Conservation (phyloP, 2,888 invertebrate genomes). For the Amblyteles armatorius region DNA sequence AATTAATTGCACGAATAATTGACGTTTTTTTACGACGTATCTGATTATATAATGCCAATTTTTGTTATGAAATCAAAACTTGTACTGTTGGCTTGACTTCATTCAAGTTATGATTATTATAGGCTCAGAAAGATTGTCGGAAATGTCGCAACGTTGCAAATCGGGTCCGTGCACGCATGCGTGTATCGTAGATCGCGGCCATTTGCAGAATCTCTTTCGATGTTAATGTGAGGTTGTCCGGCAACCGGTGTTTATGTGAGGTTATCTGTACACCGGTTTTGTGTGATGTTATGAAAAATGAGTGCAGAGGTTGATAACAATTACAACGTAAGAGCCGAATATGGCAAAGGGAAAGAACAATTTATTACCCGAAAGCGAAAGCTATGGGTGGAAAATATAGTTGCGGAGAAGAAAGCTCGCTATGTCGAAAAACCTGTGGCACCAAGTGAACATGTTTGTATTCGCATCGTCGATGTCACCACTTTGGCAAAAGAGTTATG, state of each 20-base stretch:
- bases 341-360: slow-evolving; percentile 6
- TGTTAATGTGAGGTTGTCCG: background rate
- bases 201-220: background rate
- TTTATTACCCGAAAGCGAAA: slow-evolving; percentile 9
- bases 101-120: no score
- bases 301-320: background rate
- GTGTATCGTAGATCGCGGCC: background rate
- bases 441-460: background rate
- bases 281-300: background rate
- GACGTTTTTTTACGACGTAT: no score
- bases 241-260: no score
- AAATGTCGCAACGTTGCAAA: slow-evolving; percentile 12
- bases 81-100: no score
- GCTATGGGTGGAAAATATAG: slow-evolving; percentile 5
- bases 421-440: background rate
- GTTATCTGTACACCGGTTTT: no score
- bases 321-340: slow-evolving; percentile 8
- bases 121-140: background rate
- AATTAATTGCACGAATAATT: no score
- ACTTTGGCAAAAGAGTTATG: slow-evolving; percentile 8
- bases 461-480: slow-evolving; percentile 27
- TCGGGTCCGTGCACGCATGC: background rate
- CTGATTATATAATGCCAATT: no score
- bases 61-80: no score
- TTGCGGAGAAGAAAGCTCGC: slow-evolving; percentile 28